phyloP scores from a whole-genome alignment of 1,140 invertebrate species.

The Procambarus virginalis region DNA sequence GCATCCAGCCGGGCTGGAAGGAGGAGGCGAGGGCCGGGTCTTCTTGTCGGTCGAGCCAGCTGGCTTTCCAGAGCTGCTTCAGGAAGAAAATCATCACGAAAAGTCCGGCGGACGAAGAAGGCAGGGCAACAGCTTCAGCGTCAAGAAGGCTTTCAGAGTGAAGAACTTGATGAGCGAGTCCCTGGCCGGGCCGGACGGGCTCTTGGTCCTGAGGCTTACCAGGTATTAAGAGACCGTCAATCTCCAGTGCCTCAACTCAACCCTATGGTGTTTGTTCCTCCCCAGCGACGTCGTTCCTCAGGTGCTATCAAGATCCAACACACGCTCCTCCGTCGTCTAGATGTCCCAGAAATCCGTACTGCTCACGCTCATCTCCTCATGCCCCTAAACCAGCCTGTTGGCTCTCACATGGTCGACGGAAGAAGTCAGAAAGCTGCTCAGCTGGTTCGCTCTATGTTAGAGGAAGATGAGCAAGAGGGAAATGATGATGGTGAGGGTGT shows the following conservation, averaged over 20 bases:
- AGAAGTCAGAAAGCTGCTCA: constrained; percentile 64
- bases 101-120: constrained; percentile 54
- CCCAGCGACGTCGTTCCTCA: constrained; percentile 67
- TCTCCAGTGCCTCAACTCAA: constrained; percentile 16
- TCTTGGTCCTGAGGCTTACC: constrained; percentile 43
- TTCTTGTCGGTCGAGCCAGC: constrained; percentile 61
- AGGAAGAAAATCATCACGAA: constrained; percentile 53
- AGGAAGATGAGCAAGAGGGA: constrained; percentile 49
- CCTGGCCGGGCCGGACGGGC: constrained; percentile 27
- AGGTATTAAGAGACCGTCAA: constrained; percentile 12
- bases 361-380: constrained; percentile 67
- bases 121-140: constrained; percentile 35
- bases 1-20: constrained; percentile 60
- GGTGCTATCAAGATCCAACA: constrained; percentile 49
- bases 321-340: constrained; percentile 52
- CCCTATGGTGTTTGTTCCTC: constrained; percentile 67
- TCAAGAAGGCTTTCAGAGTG: constrained; percentile 20
- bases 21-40: constrained; percentile 55
- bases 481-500: constrained; percentile 34
- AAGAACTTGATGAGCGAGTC: constrained; percentile 50
- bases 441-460: constrained; percentile 64
- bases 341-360: constrained; percentile 61
- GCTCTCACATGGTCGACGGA: constrained; percentile 61
- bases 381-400: constrained; percentile 69
- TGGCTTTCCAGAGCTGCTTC: constrained; percentile 64